phyloP scores from a whole-genome alignment of 1,140 invertebrate genomes.

The Drosophila sechellia region DNA sequence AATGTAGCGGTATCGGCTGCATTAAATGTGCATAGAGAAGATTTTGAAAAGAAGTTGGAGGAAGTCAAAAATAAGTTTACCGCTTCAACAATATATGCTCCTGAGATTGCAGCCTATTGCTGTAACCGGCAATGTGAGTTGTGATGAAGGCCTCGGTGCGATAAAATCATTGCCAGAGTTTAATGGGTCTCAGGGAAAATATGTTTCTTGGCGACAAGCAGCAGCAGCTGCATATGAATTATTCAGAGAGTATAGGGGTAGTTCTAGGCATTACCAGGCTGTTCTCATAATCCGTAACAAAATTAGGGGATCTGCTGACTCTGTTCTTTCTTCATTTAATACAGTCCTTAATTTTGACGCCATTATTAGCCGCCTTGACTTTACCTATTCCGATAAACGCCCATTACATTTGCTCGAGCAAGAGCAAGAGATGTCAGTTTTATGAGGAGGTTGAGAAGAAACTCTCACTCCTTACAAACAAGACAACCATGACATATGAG shows the following conservation, averaged over 20 bases:
- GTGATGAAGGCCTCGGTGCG: slow-evolving; percentile 5
- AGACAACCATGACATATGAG: slow-evolving; percentile 11
- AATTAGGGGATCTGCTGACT: slow-evolving; percentile 35
- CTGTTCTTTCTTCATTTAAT: slow-evolving; percentile 26
- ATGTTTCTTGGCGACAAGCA: slow-evolving; percentile 1
- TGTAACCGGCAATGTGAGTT: slow-evolving; percentile 9
- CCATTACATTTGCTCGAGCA: slow-evolving; percentile 34
- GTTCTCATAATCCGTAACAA: slow-evolving; percentile 43
- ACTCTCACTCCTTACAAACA: slow-evolving; percentile 30
- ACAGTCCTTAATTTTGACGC: slow-evolving; percentile 40
- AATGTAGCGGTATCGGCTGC: too few species aligned
- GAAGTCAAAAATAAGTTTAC: slow-evolving; percentile 1
- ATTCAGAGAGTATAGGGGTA: slow-evolving; percentile 15
- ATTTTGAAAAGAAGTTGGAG: background rate
- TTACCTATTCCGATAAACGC: slow-evolving; percentile 21
- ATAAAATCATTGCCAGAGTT: slow-evolving; percentile 11
- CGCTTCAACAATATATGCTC: background rate
- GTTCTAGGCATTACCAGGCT: slow-evolving; percentile 30
- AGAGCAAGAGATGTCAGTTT: slow-evolving; percentile 39
- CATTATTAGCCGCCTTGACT: slow-evolving; percentile 31
- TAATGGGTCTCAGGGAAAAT: slow-evolving; percentile 7
- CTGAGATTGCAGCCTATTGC: background rate
- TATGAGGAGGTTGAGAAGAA: slow-evolving; percentile 51
- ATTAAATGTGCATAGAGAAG: background rate
- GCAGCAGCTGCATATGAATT: slow-evolving; percentile 12